These are phyloP conservation scores for Chrysina gloriosa DNA, from an alignment of 2,888 invertebrate genomes.

Conservation along the genomic window DNA sequence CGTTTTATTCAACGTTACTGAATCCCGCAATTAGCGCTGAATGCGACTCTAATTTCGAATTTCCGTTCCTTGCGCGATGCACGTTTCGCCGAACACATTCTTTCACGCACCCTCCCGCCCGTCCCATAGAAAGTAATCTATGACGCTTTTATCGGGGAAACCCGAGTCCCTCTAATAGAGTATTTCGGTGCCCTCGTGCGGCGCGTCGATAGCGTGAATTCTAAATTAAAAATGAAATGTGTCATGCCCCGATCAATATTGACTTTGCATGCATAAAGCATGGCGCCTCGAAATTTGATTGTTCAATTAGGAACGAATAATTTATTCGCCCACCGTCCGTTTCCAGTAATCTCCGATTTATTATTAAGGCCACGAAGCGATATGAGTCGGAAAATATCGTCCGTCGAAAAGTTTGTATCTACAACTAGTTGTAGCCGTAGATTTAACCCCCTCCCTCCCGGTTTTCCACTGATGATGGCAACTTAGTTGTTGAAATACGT, in stretches of 20 bases:
- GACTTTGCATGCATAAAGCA: slow-evolving; percentile 28
- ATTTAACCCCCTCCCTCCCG: too few relatives aligned
- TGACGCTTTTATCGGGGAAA: slow-evolving; percentile 31
- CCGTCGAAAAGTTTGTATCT: too few relatives aligned
- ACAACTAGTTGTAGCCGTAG: too few relatives aligned
- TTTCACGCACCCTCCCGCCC: slow-evolving; percentile 35
- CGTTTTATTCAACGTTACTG: slow-evolving; percentile 16
- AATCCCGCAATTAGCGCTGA: slow-evolving; percentile 26
- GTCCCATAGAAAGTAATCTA: slow-evolving; percentile 32
- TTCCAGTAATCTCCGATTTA: not conserved
- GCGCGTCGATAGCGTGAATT: slow-evolving; percentile 23
- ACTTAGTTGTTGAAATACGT: too few relatives aligned
- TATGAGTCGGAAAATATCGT: too few relatives aligned
- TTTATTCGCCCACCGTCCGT: slow-evolving; percentile 9
- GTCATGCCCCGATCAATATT: slow-evolving; percentile 31
- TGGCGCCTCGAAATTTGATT: slow-evolving; percentile 16
- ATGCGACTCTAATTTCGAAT: slow-evolving; percentile 28
- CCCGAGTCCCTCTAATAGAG: slow-evolving; percentile 24
- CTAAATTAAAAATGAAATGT: slow-evolving; percentile 36
- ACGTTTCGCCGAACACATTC: slow-evolving; percentile 32
- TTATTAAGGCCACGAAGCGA: not conserved
- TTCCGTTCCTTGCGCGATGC: slow-evolving; percentile 20
- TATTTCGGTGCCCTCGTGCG: slow-evolving; percentile 23
- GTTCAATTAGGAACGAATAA: slow-evolving; percentile 13
- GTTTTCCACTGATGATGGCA: too few relatives aligned